Conservation (phyloP, 2,888 invertebrate species). For the Conomelus anceps region DNA sequence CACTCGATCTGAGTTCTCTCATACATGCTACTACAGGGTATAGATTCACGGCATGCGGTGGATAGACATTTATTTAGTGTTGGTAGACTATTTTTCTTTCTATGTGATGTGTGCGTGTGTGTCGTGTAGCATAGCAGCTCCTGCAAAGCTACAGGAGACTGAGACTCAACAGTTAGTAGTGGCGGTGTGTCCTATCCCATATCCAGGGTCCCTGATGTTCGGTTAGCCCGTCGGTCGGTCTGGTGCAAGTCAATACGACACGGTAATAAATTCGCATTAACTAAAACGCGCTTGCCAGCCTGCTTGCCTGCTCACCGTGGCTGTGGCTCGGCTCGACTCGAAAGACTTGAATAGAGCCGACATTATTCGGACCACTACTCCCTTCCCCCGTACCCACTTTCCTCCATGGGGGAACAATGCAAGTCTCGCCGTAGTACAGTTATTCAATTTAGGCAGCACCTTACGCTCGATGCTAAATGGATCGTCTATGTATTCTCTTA, state of each 20-base stretch:
- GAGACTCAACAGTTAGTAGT: neutral
- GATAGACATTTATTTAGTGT: neutral
- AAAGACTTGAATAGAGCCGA: neutral
- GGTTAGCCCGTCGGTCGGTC: neutral
- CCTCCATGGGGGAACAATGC: neutral
- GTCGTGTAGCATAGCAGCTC: neutral
- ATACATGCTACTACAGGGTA: neutral
- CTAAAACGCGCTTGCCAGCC: neutral
- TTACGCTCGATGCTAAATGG: neutral
- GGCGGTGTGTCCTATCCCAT: neutral
- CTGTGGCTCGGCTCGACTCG: neutral
- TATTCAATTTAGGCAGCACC: neutral
- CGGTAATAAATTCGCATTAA: neutral
- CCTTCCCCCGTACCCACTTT: neutral
- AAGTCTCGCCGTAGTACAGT: neutral
- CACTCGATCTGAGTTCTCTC: neutral
- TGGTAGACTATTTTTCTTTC: neutral
- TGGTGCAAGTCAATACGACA: neutral
- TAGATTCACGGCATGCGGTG: neutral
- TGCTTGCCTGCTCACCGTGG: too few relatives aligned
- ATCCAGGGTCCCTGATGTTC: neutral
- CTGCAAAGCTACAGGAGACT: neutral
- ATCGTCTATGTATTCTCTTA: neutral
- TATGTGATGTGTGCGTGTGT: neutral
- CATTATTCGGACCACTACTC: neutral